Base-by-base conservation (phyloP, 2,113 vertebrate species). In the Psittacula cyanocephala region DNA sequence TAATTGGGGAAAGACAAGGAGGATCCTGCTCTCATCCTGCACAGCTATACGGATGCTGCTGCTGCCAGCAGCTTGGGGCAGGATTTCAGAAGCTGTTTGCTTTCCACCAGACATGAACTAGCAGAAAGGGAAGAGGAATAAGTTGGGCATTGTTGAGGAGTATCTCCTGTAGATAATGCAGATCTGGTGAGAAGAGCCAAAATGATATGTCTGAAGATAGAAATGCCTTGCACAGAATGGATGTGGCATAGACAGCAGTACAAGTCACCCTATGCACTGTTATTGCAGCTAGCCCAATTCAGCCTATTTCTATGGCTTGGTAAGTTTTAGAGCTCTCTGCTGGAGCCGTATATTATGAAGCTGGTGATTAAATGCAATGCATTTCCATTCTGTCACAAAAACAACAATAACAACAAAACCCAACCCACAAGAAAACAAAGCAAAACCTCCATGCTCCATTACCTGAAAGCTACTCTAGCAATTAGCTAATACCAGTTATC, bases 401-500 rank as follows among this genome's bases (percentile, higher is more conserved):
- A 63, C 83, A 50, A 7, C 14, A 29, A 8, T 0, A 24, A 8
- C 2, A 8, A 5, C 5, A 28, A 28, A 81, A 62, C 25, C 1
- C 18, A 84, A 6, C 22, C 13, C 43, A 64, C 12, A 69, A 65
- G 47, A 85, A 89, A 94, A 75, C 74, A 78, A 91, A 94, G 29
- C 47, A 65, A 85, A 90, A 25, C 25, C 28, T 71, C 37, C 0
- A 0, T 31, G 44, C 33, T 81, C 57, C 78, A 9, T 65, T 89
- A 53, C 27, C 53, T 27, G 43, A 63, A 89, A 91, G 39, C 20
- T 33, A 64, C 78, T 89, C 71, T 39, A 78, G 22, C 64, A 91
- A 80, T 91, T 65, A 95, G 49, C 44, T 89, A 82, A 53, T 91
- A 89, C 72, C 89, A 70, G 44, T 85, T 82, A 43, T 70, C 53